Evolutionary conservation across 2,113 vertebrate species (phyloP), one percentile per base, ranked within the genome.

Genomic region (Talpa occidentalis): DNA sequence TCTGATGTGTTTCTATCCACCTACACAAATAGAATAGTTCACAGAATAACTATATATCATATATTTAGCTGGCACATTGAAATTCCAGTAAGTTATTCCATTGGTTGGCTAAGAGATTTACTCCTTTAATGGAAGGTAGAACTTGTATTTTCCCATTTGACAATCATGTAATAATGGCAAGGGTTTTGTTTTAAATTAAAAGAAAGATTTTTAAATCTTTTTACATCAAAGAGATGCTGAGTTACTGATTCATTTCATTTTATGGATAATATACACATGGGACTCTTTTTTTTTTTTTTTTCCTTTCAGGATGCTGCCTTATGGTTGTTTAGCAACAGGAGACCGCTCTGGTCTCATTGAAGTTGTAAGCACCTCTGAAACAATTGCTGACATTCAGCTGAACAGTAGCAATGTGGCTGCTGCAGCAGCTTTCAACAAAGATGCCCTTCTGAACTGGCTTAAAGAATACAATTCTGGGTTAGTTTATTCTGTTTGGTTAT

Each of bases 311-410:
- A 99, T 99, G 94, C 98, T 99, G 90, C 99, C 99, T 0, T 99
- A 99, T 35, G 99, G 99, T 91, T 99, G 99, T 95, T 97, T 99
- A 96, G 99, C 99, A 12, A 99, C 99, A 37, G 99, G 99, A 64
- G 99, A 99, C 96, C 99, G 99, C 47, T 98, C 99, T 30, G 99
- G 99, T 92, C 98, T 99, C 96, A 99, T 99, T n/a, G 99, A 99
- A 97, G 99, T 99, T 5, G 99, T 99, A 62, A 99, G 99, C 24
- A 98, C 98, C 1, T 99, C 99, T 47, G 99, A 99, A 95, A 99
- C 99, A 14, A 99, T 99, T 87, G 99, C 99, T 83, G 99, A 99
- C 98, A 99, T 99, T 97, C 99, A 99, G 98, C 98, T 99, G 96
- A 99, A 99, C 95, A 99, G 99, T 97, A 99, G 99, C 98, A 99